Percentiles rank a stretch among this genome's conserved stretches.
Evolutionary conservation across 2,113 vertebrate genomes (phyloP).

Genomic region (Falco punctatus): DNA sequence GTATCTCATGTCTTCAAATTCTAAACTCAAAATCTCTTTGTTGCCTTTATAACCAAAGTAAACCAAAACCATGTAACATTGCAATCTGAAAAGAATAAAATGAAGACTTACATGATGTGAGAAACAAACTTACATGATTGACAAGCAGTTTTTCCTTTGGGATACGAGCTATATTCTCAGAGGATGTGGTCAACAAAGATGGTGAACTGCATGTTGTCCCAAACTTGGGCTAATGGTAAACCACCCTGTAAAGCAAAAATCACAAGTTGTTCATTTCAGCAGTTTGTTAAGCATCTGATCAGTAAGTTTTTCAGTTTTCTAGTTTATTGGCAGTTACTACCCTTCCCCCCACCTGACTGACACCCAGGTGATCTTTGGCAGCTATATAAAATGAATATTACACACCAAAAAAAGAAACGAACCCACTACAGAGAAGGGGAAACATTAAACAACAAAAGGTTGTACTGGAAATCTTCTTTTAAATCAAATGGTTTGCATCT

Average conservation of each 20-base stretch:
- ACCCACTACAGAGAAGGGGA: no score
- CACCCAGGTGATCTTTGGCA: neutral
- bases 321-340: neutral
- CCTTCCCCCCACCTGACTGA: neutral
- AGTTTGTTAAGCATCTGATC: neutral
- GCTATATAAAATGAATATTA: neutral
- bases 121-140: neutral
- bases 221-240: slow-evolving; percentile 74
- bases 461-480: neutral
- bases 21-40: neutral
- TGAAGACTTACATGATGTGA: neutral
- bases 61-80: no score
- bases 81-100: neutral
- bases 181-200: neutral
- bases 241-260: slow-evolving; percentile 62
- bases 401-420: neutral
- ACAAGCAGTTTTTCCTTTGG: neutral
- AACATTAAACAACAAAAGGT: neutral
- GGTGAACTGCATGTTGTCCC: slow-evolving; percentile 59
- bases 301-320: neutral
- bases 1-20: neutral
- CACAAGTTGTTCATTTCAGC: neutral
- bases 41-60: neutral
- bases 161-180: neutral
- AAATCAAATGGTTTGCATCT: neutral